Conservation (phyloP, 2,888 invertebrate species). For the Osmoderma eremita region DNA sequence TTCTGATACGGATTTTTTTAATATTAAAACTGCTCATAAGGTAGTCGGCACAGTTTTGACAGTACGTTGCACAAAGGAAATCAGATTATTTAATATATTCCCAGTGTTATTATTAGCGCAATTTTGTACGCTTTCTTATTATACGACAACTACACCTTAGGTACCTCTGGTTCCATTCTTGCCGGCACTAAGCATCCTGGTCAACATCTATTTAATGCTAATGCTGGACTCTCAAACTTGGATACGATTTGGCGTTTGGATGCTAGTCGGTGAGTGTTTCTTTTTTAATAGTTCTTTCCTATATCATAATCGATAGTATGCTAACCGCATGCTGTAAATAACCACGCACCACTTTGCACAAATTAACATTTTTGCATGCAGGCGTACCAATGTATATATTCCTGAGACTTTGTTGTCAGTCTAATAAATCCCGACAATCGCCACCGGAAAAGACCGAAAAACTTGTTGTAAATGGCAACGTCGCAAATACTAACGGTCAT, state of each 20-base stretch:
- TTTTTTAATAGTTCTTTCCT: slow-evolving; percentile 40
- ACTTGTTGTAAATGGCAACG: slow-evolving; percentile 8
- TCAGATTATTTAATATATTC: too few relatives aligned
- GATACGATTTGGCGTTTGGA: slow-evolving; percentile 86
- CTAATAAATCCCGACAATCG: neutral
- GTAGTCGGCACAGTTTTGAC: too few relatives aligned
- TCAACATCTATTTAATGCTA: slow-evolving; percentile 87
- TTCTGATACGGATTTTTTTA: too few relatives aligned
- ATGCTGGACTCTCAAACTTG: slow-evolving; percentile 82
- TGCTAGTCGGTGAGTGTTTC: slow-evolving; percentile 74
- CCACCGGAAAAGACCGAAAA: slow-evolving; percentile 3
- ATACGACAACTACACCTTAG: slow-evolving; percentile 63
- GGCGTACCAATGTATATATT: slow-evolving; percentile 59
- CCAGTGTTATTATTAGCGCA: too few relatives aligned
- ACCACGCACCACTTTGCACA: slow-evolving; percentile 51
- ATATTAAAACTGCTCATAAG: too few relatives aligned
- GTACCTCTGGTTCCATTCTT: slow-evolving; percentile 86
- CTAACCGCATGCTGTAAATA: slow-evolving; percentile 54
- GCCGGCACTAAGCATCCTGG: slow-evolving; percentile 82
- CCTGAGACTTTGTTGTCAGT: slow-evolving; percentile 26
- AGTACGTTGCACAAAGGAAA: too few relatives aligned
- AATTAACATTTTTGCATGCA: slow-evolving; percentile 51
- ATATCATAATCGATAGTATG: neutral
- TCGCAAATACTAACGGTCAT: slow-evolving; percentile 8
- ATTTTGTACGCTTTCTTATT: neutral